phyloP scores from a whole-genome alignment of 2,888 invertebrate genomes.

The Dastarcus helophoroides region DNA sequence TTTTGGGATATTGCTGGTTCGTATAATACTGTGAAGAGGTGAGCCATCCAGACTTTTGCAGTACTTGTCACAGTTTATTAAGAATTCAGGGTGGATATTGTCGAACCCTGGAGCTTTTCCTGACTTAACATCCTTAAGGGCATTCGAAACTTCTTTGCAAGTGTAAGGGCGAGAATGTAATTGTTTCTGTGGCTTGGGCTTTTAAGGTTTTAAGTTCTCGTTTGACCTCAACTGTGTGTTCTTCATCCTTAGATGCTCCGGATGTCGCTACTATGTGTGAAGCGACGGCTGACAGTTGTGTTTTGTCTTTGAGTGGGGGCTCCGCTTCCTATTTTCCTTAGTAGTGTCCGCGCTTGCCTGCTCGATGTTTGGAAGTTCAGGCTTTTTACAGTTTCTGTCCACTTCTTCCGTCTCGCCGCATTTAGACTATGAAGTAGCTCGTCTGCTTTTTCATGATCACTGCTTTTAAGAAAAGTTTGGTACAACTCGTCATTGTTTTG shows the following conservation, averaged over 20 bases:
- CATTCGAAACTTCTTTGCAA: too few relatives aligned
- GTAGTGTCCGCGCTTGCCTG: slow-evolving; percentile 8
- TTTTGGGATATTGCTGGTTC: too few relatives aligned
- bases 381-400: slow-evolving; percentile 10
- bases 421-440: slow-evolving; percentile 11
- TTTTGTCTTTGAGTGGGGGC: slow-evolving; percentile 4
- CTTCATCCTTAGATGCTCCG: neutral
- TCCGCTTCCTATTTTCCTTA: slow-evolving; percentile 8
- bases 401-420: slow-evolving; percentile 9
- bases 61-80: too few relatives aligned
- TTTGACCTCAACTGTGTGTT: too few relatives aligned
- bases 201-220: too few relatives aligned
- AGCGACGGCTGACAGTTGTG: neutral
- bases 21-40: too few relatives aligned
- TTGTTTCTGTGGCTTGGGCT: neutral
- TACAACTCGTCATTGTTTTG: slow-evolving; percentile 11
- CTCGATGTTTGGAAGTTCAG: slow-evolving; percentile 10
- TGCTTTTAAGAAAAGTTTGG: slow-evolving; percentile 7
- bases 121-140: too few relatives aligned
- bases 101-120: too few relatives aligned
- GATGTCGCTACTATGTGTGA: slow-evolving; percentile 4
- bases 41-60: too few relatives aligned
- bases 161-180: too few relatives aligned
- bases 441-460: slow-evolving; percentile 7
- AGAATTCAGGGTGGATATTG: too few relatives aligned